phyloP scores from a whole-genome alignment of 2,797 vertebrate genomes.

The Streptopelia turtur region DNA sequence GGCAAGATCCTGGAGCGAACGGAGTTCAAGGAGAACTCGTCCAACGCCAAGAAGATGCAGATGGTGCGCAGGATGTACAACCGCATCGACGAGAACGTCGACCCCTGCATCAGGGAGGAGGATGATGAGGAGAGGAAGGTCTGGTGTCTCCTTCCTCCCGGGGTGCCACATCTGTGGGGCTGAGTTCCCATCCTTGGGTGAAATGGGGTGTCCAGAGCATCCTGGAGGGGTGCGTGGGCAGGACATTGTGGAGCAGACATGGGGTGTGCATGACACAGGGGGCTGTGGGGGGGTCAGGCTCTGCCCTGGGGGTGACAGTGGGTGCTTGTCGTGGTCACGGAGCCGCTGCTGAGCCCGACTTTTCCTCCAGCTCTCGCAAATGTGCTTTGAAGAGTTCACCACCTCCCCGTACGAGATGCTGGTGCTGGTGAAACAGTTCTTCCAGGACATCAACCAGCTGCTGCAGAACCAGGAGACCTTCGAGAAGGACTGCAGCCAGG shows the following conservation, averaged over 20 bases:
- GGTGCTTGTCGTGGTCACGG: rapidly evolving
- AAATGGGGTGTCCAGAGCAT: neutral
- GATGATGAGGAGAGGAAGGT: conserved; percentile 59
- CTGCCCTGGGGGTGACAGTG: neutral
- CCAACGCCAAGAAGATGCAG: conserved; percentile 42
- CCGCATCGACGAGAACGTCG: neutral
- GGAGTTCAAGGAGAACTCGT: conserved; percentile 72
- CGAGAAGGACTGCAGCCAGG: conserved; percentile 68
- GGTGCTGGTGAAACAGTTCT: conserved; percentile 76
- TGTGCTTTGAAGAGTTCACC: conserved; percentile 69
- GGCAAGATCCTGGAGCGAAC: conserved; percentile 67
- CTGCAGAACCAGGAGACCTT: conserved; percentile 67
- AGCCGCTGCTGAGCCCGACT: neutral
- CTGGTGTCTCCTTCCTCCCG: neutral
- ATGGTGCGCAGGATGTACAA: conserved; percentile 54
- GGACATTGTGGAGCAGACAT: neutral
- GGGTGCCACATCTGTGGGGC: neutral
- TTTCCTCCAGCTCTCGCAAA: conserved; percentile 45
- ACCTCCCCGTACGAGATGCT: conserved; percentile 73
- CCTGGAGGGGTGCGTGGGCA: rapidly evolving
- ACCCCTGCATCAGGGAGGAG: conserved; percentile 58
- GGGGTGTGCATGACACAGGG: neutral
- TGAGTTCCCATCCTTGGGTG: neutral
- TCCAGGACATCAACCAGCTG: conserved; percentile 69
- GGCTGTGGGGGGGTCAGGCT: rapidly evolving